A percentile compares a stretch with the other conserved stretches of the same genome.
Evolutionary conservation across 2,113 vertebrate species (phyloP).

Genomic region (Aegypius monachus): DNA sequence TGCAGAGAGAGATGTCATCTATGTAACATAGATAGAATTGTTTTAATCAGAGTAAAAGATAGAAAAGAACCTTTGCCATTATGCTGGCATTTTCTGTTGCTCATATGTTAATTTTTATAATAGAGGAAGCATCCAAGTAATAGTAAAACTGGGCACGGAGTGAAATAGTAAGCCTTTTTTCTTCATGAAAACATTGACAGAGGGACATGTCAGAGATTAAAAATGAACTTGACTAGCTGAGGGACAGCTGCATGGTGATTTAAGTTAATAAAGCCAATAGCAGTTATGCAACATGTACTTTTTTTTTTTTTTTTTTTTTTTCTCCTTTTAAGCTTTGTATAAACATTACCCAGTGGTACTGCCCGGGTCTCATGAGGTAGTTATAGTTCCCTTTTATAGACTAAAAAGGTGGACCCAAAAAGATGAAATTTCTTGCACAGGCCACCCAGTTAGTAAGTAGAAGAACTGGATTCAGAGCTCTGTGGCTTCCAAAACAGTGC

Average conservation of each 20-base stretch:
- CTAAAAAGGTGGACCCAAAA: neutral
- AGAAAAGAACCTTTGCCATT: neutral
- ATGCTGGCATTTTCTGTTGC: neutral
- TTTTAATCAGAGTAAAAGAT: neutral
- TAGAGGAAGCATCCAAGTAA: neutral
- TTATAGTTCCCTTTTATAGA: neutral
- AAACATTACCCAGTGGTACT: neutral
- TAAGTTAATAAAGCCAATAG: neutral
- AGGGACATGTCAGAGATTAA: neutral
- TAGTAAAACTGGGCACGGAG: neutral
- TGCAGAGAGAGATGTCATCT: neutral
- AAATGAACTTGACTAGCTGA: conserved; percentile 15
- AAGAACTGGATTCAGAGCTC: conserved; percentile 3
- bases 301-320: neutral
- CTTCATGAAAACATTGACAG: neutral
- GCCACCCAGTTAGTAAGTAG: conserved; percentile 15
- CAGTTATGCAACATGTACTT: neutral
- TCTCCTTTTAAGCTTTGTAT: neutral
- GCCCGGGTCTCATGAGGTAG: neutral
- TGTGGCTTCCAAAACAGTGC: conserved; percentile 19
- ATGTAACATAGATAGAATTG: neutral
- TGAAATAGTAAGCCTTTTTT: neutral
- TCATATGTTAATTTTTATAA: neutral
- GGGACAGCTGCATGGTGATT: conserved; percentile 14
- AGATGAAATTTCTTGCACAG: neutral